phyloP scores from a whole-genome alignment of 2,888 invertebrate species.

The Heliconius erato region DNA sequence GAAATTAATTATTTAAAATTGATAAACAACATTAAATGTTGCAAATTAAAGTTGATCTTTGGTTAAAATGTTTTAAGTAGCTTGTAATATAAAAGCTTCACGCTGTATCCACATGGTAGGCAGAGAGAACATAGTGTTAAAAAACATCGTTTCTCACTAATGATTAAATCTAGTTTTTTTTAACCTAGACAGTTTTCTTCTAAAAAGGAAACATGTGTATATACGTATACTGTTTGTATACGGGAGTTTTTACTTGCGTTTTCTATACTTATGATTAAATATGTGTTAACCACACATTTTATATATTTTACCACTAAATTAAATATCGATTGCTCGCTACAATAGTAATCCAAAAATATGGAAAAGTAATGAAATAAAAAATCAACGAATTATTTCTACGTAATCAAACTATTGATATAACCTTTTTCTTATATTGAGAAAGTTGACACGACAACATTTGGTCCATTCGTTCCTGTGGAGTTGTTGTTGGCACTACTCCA shows the following conservation, averaged over 20 bases:
- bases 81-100: too few relatives aligned
- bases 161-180: too few relatives aligned
- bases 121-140: too few relatives aligned
- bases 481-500: conserved; percentile 10
- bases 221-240: too few relatives aligned
- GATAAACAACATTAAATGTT: not conserved
- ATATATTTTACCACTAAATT: too few relatives aligned
- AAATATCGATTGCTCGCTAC: not conserved
- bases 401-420: conserved; percentile 1
- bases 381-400: not conserved
- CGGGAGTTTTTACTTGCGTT: not conserved
- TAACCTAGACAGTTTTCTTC: not conserved
- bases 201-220: not conserved
- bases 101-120: too few relatives aligned
- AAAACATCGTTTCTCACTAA: too few relatives aligned
- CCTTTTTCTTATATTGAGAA: conserved; percentile 4
- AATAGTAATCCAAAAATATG: not conserved
- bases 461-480: conserved; percentile 8
- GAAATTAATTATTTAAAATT: conserved; percentile 1
- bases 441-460: not conserved
- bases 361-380: not conserved
- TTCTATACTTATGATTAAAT: not conserved
- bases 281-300: too few relatives aligned
- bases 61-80: too few relatives aligned
- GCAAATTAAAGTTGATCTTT: not conserved